These are phyloP conservation scores for Armadillidium nasatum DNA, from an alignment of 1,140 invertebrate species.

Conservation along the genomic window DNA sequence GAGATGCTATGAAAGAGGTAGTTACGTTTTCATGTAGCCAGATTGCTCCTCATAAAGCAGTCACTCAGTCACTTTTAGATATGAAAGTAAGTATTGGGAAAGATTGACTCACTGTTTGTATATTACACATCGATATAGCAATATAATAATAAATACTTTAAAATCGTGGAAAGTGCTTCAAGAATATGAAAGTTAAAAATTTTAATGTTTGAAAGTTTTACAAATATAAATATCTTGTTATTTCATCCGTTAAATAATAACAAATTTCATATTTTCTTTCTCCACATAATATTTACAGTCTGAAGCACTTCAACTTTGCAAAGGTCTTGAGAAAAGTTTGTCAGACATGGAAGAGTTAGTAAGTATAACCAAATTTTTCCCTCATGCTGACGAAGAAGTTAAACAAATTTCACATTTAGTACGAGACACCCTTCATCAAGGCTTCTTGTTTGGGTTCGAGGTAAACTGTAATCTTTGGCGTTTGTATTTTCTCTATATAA, in stretches of 20 bases:
- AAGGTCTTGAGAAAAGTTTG: background rate
- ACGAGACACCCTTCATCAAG: background rate
- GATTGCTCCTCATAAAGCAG: background rate
- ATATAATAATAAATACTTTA: no score
- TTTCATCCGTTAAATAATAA: no score
- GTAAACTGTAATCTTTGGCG: background rate
- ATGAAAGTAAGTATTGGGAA: background rate
- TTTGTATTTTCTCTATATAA: no score
- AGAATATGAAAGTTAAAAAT: no score
- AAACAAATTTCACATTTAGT: background rate
- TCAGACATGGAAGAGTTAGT: background rate
- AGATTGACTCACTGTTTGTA: no score
- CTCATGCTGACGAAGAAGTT: background rate
- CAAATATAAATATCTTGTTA: no score
- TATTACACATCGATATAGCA: no score
- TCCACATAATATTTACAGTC: background rate
- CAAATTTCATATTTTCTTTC: no score
- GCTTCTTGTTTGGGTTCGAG: background rate
- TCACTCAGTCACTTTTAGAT: background rate
- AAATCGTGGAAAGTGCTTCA: no score
- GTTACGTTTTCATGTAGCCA: background rate
- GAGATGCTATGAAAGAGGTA: background rate
- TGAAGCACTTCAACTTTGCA: background rate
- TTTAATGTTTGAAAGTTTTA: no score
- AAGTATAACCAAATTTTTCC: background rate